Conservation (phyloP, 2,888 invertebrate genomes). For the Pogonocherus hispidulus region DNA sequence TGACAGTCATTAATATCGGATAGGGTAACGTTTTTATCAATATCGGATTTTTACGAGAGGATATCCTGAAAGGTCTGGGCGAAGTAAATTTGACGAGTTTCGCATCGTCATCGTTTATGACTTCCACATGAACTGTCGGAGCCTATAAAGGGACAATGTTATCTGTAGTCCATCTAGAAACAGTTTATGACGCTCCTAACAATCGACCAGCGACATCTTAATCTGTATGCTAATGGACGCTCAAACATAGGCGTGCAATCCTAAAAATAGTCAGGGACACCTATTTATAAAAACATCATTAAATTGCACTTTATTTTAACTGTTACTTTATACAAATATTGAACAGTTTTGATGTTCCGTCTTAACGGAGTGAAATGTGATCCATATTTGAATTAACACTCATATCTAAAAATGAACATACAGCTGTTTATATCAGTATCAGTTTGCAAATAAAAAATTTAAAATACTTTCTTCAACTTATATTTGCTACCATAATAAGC, state of each 20-base stretch:
- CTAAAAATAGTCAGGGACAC: not conserved
- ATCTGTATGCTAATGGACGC: slow-evolving; percentile 32
- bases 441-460: too few species aligned
- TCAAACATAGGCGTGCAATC: not conserved
- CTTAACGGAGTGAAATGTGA: too few species aligned
- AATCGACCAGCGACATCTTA: slow-evolving; percentile 32
- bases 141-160: slow-evolving; percentile 31
- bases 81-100: slow-evolving; percentile 33
- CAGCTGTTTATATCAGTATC: too few species aligned
- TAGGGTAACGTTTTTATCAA: slow-evolving; percentile 38
- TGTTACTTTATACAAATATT: too few species aligned
- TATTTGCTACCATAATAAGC: too few species aligned
- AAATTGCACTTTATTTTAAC: too few species aligned
- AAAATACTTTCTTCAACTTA: too few species aligned
- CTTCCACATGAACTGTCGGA: slow-evolving; percentile 35
- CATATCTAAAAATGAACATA: too few species aligned
- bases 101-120: slow-evolving; percentile 36
- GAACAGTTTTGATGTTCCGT: too few species aligned
- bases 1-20: slow-evolving; percentile 40
- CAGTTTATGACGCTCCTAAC: slow-evolving; percentile 30
- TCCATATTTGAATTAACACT: too few species aligned
- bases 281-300: too few species aligned
- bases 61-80: slow-evolving; percentile 29
- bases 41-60: slow-evolving; percentile 38
- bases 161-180: slow-evolving; percentile 33